Evolutionary conservation across 1,140 invertebrate genomes (phyloP), one percentile per base, ranked within the genome.

Genomic region (Hestina assimilis): DNA sequence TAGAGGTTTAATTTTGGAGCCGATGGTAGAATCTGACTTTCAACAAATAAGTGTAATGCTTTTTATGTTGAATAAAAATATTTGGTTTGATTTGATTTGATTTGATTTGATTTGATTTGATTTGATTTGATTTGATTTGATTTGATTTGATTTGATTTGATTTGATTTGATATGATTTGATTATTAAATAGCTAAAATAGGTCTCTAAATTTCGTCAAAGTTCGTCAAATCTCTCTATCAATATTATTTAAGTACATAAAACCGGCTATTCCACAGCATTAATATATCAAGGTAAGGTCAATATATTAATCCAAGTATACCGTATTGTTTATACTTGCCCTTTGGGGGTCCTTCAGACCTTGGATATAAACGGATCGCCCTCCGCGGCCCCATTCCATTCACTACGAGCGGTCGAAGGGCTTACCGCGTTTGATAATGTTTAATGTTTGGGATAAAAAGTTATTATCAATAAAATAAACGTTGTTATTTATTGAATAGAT

Each of bases 351-450:
- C 15, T 38, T 29, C 35, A 11, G 23, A 43, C 50, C 26, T 58
- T 58, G 48, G 24, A 43, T 41, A 28, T 45, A 40, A 47, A 54
- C 56, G 47, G 52, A 67, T 60, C 50, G 53, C 31, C 51, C 62
- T 55, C 62, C 46, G 47, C 47, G 64, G 50, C 24, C 38, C 52
- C 43, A 64, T 64, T 63, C 29, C 24, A 63, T 59, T 60, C 42
- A 67, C 50, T 56, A 45, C 35, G 46, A 57, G 29, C 29, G 51
- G 45, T 51, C 35, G 35, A 47, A 47, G 43, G 43, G 43, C 23
- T 47, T 47, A 47, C 43, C 43, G 43, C 29, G 28, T 43, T 48
- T 57, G 20, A 38, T 48, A 57, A 47, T 47, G 43, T 47, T 26
- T 48, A 35, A 33, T 48, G 31, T 48, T 33, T 29, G 26, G 12